These are phyloP conservation scores for Trachymyrmex cornetzi DNA, from an alignment of 1,140 invertebrate species.

Conservation along the genomic window DNA sequence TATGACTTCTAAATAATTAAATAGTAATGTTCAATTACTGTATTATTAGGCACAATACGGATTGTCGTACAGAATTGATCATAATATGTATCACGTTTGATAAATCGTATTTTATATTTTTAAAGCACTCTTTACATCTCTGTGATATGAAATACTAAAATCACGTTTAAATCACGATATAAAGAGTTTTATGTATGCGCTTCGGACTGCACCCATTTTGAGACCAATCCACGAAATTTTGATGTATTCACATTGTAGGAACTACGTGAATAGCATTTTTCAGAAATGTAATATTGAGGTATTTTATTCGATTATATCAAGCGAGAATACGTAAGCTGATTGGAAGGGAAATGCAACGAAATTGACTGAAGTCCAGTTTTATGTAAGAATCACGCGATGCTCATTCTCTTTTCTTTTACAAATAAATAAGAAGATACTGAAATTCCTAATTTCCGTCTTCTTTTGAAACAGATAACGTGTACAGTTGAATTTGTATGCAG, in stretches of 20 bases:
- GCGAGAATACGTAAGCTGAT: constrained; percentile 53
- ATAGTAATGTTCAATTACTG: not conserved
- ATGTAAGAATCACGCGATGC: constrained; percentile 1
- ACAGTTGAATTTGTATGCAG: not conserved
- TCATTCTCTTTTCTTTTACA: not conserved
- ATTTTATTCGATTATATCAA: constrained; percentile 53
- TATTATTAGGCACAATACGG: not conserved
- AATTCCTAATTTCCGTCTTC: not conserved
- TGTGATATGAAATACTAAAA: constrained; percentile 27
- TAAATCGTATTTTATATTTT: constrained; percentile 27
- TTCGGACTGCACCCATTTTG: constrained; percentile 46
- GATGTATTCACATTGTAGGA: constrained; percentile 50
- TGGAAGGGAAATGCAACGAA: constrained; percentile 33
- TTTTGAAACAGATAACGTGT: not conserved
- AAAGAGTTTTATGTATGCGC: constrained; percentile 54
- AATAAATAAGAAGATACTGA: not conserved
- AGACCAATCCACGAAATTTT: constrained; percentile 58
- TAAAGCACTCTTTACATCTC: not conserved
- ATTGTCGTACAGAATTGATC: not conserved
- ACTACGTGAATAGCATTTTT: constrained; percentile 49
- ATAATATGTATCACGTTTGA: not conserved
- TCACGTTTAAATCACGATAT: constrained; percentile 47
- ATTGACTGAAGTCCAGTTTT: constrained; percentile 33
- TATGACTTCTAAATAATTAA: not conserved
- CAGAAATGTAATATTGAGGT: constrained; percentile 34